Conservation (phyloP, 2,797 vertebrate species). For the Bufotes viridis region DNA sequence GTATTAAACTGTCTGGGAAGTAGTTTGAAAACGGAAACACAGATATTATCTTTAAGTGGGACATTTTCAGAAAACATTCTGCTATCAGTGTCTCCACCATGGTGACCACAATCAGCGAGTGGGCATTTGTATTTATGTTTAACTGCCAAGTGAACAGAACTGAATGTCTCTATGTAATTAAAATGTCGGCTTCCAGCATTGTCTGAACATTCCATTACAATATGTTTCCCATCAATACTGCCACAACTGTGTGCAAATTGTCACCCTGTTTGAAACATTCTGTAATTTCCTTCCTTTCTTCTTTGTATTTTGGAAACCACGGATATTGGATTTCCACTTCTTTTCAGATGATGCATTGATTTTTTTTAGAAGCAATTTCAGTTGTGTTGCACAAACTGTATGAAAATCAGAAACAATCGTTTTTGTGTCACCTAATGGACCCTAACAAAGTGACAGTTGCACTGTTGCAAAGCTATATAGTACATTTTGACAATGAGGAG, state of each 20-base stretch:
- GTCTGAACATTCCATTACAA: slow-evolving; percentile 32
- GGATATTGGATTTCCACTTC: not conserved
- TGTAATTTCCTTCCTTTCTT: not conserved
- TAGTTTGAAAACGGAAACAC: slow-evolving; percentile 8
- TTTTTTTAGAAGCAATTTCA: not conserved
- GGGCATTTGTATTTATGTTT: slow-evolving; percentile 13
- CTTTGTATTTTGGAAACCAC: not conserved
- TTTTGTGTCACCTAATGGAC: not conserved
- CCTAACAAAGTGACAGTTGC: not conserved
- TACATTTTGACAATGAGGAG: not conserved
- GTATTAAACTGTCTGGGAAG: slow-evolving; percentile 9
- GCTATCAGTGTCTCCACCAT: slow-evolving; percentile 23
- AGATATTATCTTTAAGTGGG: slow-evolving; percentile 12
- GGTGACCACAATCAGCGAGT: slow-evolving; percentile 34
- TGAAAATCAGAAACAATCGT: not conserved
- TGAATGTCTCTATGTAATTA: slow-evolving; percentile 15
- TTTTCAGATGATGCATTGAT: slow-evolving; percentile 1
- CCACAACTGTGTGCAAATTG: slow-evolving; percentile 20
- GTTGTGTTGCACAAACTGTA: not conserved
- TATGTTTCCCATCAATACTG: slow-evolving; percentile 34
- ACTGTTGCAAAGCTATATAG: not conserved
- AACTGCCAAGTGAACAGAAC: slow-evolving; percentile 23
- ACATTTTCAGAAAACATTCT: slow-evolving; percentile 1
- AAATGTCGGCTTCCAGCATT: slow-evolving; percentile 19
- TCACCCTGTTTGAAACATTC: not conserved